These are phyloP conservation scores for Phalera bucephala DNA, from an alignment of 2,888 invertebrate genomes.

Conservation along the genomic window DNA sequence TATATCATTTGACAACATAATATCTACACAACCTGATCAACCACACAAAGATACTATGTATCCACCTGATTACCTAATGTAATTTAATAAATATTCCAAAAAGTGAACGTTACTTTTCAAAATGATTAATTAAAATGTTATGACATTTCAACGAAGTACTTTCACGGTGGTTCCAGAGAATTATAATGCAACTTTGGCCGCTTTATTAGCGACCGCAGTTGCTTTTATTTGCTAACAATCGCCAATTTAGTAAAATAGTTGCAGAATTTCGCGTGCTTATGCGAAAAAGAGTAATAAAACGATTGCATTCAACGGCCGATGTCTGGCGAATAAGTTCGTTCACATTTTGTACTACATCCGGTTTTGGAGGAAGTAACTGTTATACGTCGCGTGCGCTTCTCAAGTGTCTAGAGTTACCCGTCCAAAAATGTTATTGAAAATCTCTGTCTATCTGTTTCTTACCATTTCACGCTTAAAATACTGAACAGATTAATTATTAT, in stretches of 20 bases:
- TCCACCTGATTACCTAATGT: no score
- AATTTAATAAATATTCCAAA: background rate
- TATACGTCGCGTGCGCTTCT: slow-evolving; percentile 50
- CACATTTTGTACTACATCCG: slow-evolving; percentile 38
- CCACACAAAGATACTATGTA: no score
- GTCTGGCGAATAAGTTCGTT: slow-evolving; percentile 27
- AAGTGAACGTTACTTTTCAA: background rate
- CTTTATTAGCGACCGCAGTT: background rate
- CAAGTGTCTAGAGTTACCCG: slow-evolving; percentile 8
- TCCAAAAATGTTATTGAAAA: no score
- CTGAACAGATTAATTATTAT: no score
- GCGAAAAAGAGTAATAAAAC: slow-evolving; percentile 9
- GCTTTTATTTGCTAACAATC: slow-evolving; percentile 1
- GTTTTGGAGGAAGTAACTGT: slow-evolving; percentile 66
- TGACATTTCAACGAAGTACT: background rate
- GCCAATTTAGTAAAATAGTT: slow-evolving; percentile 3
- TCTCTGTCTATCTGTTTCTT: no score
- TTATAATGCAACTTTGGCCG: no score
- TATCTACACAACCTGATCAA: no score
- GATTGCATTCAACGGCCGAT: slow-evolving; percentile 12
- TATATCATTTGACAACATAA: no score
- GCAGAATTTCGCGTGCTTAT: slow-evolving; percentile 3
- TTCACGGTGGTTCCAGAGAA: no score
- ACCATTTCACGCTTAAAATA: no score
- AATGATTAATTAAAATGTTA: background rate